Evolutionary conservation across 2,888 invertebrate species (phyloP), one percentile per base, ranked within the genome.

Genomic region (Athetis lepigone): DNA sequence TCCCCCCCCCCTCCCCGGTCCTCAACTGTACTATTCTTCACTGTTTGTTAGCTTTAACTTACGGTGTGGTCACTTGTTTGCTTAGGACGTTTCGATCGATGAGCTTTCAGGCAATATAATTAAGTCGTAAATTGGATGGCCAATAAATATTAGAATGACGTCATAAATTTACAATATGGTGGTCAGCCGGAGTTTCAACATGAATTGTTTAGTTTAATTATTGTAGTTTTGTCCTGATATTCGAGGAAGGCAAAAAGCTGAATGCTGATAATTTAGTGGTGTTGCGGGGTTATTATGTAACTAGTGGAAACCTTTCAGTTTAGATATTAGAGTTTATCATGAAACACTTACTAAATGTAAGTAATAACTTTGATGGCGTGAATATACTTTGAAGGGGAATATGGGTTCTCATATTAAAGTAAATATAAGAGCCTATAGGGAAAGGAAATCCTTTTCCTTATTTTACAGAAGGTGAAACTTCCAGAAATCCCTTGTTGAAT

Each of bases 81-180:
- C 59, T 67, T 67, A 79, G 60, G 66, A 60, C 39, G 39, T 40
- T 46, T 33, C 21, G 40, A 70, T 46, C 55, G 25, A 67, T 62
- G 27, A 13, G 6, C 50, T 40, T 66, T 49, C 58, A 23, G 16
- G 6, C 50, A 37, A 70, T 49, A 66, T 70, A 70, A 77, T 79
- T 62, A 57, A 73, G 64, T 49, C 46, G 42, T 77, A 73, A 77
- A 66, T 74, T 43, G 52, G 45, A 45, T 37, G 29, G 47, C 42
- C 64, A 37, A 58, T 70, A 70, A 75, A 79, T 79, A 65, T 64
- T 52, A 51, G 46, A 39, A 54, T 42, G 40, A 33, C 27, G 42
- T 63, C 64, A 49, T 79, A 64, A 70, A 66, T 72, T 55, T 27
- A 51, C 46, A 40, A 70, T 56, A 52, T 29, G 13, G 55, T 40